Evolutionary conservation across 2,113 vertebrate genomes (phyloP), one percentile per base, ranked within the genome.

Genomic region (Capreolus pygargus): DNA sequence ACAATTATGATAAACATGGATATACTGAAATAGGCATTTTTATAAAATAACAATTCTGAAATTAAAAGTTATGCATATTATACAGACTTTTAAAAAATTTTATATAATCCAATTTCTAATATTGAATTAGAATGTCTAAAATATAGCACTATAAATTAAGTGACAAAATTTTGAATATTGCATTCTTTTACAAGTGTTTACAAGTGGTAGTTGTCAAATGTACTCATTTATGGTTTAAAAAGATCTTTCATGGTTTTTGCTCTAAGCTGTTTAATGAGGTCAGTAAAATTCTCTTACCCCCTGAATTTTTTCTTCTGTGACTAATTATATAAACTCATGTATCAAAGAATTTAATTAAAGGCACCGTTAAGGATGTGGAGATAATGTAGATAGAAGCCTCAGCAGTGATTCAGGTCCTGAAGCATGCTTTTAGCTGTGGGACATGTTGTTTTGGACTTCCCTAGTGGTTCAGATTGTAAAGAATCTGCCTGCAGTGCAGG

Each of bases 51-150:
- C 28, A 84, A 1, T 67, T 79, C 2, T 39, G 79, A 57, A 95
- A 86, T 90, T 13, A 58, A 89, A 93, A 81, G 23, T 92, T 85
- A 67, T 36, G 1, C 19, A 27, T 30, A 70, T 39, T 88, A 7
- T 27, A 91, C 5, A 36, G 2, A 10, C 89, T 97, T 98, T 82
- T 97, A 76, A 83, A 97, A 45, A 78, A 39, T 84, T 84, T 94
- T 83, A 57, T 61, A 39, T 91, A 94, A 81, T 87, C 2, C 14
- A 25, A 67, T 98, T 97, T 89, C 43, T 67, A 97, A 25, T 19
- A 45, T 27, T 92, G 23, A 98, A 98, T 94, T n/a, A 81, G 36
- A 97, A 97, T 25, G 57, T 23, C 50, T 95, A 89, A 90, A 97
- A 52, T 47, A 74, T 27, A 87, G 1, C 1, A 4, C 4, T 84